Evolutionary conservation across 2,113 vertebrate genomes (phyloP).

Genomic region (Thymallus thymallus): DNA sequence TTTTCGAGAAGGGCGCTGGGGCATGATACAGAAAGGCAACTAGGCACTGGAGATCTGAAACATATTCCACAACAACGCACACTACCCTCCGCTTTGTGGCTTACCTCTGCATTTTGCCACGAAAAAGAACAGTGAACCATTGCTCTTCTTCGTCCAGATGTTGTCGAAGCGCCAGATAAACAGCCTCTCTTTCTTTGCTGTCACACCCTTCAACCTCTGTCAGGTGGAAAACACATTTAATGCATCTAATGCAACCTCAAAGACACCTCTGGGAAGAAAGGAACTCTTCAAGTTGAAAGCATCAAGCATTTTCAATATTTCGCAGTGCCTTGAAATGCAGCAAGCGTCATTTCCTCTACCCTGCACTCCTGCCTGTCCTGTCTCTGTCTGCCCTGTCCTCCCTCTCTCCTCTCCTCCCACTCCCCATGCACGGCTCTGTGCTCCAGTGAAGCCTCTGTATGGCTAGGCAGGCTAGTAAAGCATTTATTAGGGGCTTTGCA

Average conservation of each 20-base stretch:
- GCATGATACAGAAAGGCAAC: no score
- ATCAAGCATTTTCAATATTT: slow-evolving; percentile 48
- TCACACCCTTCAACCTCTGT: slow-evolving; percentile 16
- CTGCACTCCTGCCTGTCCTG: slow-evolving; percentile 43
- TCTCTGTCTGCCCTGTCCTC: slow-evolving; percentile 38
- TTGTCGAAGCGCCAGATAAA: neutral
- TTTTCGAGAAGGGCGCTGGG: no score
- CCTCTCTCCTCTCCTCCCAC: no score
- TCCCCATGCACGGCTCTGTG: slow-evolving; percentile 59
- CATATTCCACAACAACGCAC: no score
- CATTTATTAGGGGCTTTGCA: slow-evolving; percentile 91
- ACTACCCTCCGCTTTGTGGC: no score
- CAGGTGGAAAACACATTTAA: slow-evolving; percentile 36
- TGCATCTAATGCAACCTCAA: slow-evolving; percentile 44
- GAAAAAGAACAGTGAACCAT: neutral
- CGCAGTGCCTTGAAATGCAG: slow-evolving; percentile 61
- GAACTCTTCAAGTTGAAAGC: slow-evolving; percentile 48
- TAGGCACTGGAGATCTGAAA: no score
- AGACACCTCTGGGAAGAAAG: slow-evolving; percentile 44
- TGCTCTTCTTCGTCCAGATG: neutral
- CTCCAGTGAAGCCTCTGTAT: slow-evolving; percentile 65
- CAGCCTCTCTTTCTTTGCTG: neutral
- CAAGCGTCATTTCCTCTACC: slow-evolving; percentile 26
- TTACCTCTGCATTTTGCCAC: no score
- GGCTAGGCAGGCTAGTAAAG: slow-evolving; percentile 88